Evolutionary conservation across 2,113 vertebrate genomes (phyloP), one percentile per base, ranked within the genome.

Genomic region (Anarrhichthys ocellatus): DNA sequence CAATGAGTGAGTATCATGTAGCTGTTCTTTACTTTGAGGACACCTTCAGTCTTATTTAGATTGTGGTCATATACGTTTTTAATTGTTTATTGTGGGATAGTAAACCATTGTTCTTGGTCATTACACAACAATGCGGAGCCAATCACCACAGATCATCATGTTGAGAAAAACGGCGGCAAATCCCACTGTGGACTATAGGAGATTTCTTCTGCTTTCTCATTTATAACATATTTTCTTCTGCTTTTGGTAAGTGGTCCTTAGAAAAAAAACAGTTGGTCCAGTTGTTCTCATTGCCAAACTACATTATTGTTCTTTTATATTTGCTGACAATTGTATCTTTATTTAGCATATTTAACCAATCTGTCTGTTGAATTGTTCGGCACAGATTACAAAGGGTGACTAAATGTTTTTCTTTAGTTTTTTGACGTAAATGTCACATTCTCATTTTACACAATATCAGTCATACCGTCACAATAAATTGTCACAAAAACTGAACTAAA

Each of bases 391-490:
- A 75, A 52, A 34, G 34, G 5, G 27, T 58, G 10, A 50, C 34
- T 46, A 6, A 13, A 58, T 42, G 65, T 9, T 70, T 40, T 20
- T 54, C 8, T 9, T 54, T 24, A 0, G 13, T 24, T 11, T 54
- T 54, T 32, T 27, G 22, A 15, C 52, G 14, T 66, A 50, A 68
- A 24, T 32, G 8, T 50, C 8, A 64, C 62, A 75, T 75, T 79
- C 48, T n/a, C n/a, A 48, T 44, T 52, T 76, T 17, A 88, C 44
- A 79, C 44, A 54, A 73, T 67, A 75, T 13, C 22, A 61, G 10
- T 44, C 38, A 6, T 14, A 74, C 2, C 71, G 17, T 76, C 44
- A 17, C 34, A 52, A 77, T 40, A 27, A 56, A 75, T 0, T 64
- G 32, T 8, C 24, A 40, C 5, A 59, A 40, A 63, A 77, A 61